Evolutionary conservation across 2,797 vertebrate species (phyloP), one percentile per base, ranked within the genome.

Genomic region (Pipistrellus nathusii): DNA sequence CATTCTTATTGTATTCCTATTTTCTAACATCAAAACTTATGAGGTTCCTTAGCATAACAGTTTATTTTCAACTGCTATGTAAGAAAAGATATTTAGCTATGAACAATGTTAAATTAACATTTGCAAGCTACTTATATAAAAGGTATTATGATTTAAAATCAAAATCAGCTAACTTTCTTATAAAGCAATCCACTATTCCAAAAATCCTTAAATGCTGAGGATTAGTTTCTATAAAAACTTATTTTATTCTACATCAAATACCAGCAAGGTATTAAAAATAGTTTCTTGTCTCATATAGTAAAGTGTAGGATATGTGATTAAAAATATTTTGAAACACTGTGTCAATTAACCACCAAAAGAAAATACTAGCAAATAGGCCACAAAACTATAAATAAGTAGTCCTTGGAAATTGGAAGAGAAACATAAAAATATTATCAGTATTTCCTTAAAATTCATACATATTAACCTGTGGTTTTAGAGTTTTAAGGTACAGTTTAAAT

Each of bases 21-120:
- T 95, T 88, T 55, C 69, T 85, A 93, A 93, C 59, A 83, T 46
- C 27, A 89, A 95, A 94, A 94, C 13, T 25, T 73, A 46, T 53
- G 18, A 87, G 23, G 59, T 25, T n/a, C 11, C 38, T 57, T 73
- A 38, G 27, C 23, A 69, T 1, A 85, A 44, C 1, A 80, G 14
- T 81, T 64, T 82, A 77, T 82, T 30, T 66, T 92, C 64, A 73
- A 48, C 32, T 57, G 9, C 30, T 88, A 32, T 30, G 17, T 35
- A 20, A 84, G n/a, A 82, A 69, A 87, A 71, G 4, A 48, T 46
- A 51, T 30, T 32, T 38, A 57, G 20, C 48, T 82, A n/a, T 75
- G 27, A 88, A 62, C 53, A 86, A 86, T 48, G 35, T 9, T 35
- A 55, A 69, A 20, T 59, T 21, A n/a, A 1, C 21, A 85, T 75